Percentiles rank a stretch among this genome's conserved stretches.
phyloP scores from a whole-genome alignment of 2,888 invertebrate species.

The Leucophenga maculata region DNA sequence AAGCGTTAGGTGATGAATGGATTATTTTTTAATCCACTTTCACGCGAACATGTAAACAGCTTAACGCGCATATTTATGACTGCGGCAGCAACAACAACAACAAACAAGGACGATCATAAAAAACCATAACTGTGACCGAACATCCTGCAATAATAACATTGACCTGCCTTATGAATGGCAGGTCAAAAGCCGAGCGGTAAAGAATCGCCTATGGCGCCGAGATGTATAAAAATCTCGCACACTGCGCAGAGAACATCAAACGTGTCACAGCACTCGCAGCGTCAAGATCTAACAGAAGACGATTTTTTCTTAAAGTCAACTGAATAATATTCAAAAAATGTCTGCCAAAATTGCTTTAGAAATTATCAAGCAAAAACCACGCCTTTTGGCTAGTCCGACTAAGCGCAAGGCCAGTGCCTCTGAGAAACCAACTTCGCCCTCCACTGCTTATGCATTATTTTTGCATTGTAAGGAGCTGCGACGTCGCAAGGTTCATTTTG shows the following conservation, averaged over 20 bases:
- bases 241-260: slow-evolving; percentile 39
- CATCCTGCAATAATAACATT: neutral
- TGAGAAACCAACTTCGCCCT: slow-evolving; percentile 36
- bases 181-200: neutral
- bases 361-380: neutral
- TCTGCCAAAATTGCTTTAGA: neutral
- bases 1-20: slow-evolving; percentile 58
- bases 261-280: slow-evolving; percentile 32
- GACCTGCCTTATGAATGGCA: slow-evolving; percentile 52
- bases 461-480: slow-evolving; percentile 52
- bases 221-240: slow-evolving; percentile 42
- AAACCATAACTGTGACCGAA: slow-evolving; percentile 22
- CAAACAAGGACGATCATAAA: slow-evolving; percentile 36
- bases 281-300: slow-evolving; percentile 40
- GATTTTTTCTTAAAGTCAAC: neutral
- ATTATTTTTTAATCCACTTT: slow-evolving; percentile 57
- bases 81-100: slow-evolving; percentile 29
- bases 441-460: slow-evolving; percentile 52
- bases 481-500: slow-evolving; percentile 38
- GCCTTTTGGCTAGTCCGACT: neutral
- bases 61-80: neutral
- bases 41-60: neutral
- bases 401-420: neutral
- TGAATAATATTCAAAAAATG: neutral
- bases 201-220: neutral